phyloP scores from a whole-genome alignment of 2,113 vertebrate genomes.

The Neoarius graeffei region DNA sequence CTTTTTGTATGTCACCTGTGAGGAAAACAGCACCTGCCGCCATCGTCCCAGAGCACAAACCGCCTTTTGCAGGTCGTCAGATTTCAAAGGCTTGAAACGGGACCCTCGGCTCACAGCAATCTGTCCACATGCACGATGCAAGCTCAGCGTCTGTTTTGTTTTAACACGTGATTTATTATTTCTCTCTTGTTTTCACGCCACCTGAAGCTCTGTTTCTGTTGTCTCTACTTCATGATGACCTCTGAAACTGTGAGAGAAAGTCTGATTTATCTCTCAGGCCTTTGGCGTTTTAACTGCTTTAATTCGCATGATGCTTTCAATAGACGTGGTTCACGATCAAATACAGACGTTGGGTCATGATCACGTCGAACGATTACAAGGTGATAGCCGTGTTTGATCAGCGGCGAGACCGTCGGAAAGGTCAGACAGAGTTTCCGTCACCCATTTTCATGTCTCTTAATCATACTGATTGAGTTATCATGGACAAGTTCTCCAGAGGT shows the following conservation, averaged over 20 bases:
- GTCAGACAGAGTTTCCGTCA: neutral
- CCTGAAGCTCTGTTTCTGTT: neutral
- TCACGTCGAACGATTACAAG: neutral
- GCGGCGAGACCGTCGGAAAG: neutral
- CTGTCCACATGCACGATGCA: constrained; percentile 60
- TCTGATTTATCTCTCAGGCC: neutral
- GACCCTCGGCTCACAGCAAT: constrained; percentile 67
- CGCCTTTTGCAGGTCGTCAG: constrained; percentile 67
- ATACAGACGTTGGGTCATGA: neutral
- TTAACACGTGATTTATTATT: constrained; percentile 29
- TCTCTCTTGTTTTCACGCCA: neutral
- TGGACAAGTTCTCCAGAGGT: neutral
- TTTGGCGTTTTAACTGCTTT: neutral
- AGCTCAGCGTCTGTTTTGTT: constrained; percentile 27
- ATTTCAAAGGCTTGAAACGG: constrained; percentile 63
- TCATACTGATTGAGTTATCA: neutral
- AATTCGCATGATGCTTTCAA: neutral
- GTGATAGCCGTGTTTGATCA: neutral
- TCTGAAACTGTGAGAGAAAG: neutral
- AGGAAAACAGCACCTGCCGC: constrained; percentile 67
- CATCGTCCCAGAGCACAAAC: constrained; percentile 44
- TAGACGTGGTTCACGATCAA: neutral
- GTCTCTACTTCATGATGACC: neutral
- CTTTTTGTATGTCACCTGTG: constrained; percentile 72
- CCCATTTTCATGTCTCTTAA: neutral